These are phyloP conservation scores for Perithous albicinctus DNA, from an alignment of 2,888 invertebrate species.

Conservation along the genomic window DNA sequence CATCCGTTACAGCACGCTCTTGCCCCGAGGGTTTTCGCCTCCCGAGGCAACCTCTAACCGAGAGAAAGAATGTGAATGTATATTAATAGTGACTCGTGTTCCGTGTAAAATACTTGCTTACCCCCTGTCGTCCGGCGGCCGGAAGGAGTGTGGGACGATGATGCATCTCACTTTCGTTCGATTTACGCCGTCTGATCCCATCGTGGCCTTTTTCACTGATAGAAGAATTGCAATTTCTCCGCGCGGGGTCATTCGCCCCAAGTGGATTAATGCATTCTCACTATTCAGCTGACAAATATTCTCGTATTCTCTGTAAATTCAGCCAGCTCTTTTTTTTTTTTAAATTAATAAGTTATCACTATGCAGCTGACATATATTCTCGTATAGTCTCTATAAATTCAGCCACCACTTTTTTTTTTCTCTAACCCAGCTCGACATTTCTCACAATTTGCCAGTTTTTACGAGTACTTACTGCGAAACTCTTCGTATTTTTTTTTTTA, in stretches of 20 bases:
- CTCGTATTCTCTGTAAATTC: too few relatives aligned
- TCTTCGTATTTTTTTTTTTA: too few relatives aligned
- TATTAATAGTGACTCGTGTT: slow-evolving; percentile 4
- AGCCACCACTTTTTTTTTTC: too few relatives aligned
- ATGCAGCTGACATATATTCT: neutral
- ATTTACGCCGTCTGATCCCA: slow-evolving; percentile 5
- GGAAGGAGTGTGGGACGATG: slow-evolving; percentile 29
- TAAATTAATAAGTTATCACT: too few relatives aligned
- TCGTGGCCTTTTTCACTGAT: neutral
- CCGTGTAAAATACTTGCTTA: slow-evolving; percentile 31
- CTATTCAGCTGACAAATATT: neutral
- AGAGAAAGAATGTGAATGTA: slow-evolving; percentile 18
- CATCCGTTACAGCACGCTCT: slow-evolving; percentile 46
- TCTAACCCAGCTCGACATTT: too few relatives aligned
- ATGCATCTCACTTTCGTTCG: slow-evolving; percentile 43
- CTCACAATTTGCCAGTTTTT: too few relatives aligned
- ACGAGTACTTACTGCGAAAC: too few relatives aligned
- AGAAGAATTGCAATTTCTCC: neutral
- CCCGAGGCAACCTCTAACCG: neutral
- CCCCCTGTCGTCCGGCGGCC: neutral
- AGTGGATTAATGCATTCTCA: neutral
- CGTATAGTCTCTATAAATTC: too few relatives aligned
- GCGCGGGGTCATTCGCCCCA: neutral
- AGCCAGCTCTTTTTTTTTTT: too few relatives aligned
- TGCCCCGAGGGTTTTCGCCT: neutral